Evolutionary conservation across 2,888 invertebrate species (phyloP).

Genomic region (Acanthosepion pharaonis): DNA sequence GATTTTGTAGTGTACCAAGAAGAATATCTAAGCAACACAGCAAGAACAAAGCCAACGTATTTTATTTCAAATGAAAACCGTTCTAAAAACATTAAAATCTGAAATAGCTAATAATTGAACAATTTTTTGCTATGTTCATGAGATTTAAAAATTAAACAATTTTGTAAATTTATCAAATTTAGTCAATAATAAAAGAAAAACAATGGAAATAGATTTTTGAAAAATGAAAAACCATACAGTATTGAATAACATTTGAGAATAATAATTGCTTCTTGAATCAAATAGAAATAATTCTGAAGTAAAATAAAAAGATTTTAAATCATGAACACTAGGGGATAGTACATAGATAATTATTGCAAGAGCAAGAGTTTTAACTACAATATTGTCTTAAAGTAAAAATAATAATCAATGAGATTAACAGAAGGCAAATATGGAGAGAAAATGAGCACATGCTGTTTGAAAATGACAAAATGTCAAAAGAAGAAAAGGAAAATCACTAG

Average conservation of each 20-base stretch:
- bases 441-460: background rate
- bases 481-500: too few species aligned
- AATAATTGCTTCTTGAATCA: background rate
- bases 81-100: background rate
- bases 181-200: too few species aligned
- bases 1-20: slow-evolving; percentile 24
- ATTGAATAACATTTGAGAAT: background rate
- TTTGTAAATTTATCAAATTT: too few species aligned
- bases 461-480: background rate
- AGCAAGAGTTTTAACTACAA: background rate
- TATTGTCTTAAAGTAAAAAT: background rate
- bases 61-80: background rate
- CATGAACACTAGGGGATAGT: too few species aligned
- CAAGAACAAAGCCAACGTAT: background rate
- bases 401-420: background rate
- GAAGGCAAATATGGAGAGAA: background rate
- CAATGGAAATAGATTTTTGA: too few species aligned
- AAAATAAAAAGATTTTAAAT: background rate
- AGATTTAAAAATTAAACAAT: background rate
- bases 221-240: too few species aligned
- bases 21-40: background rate
- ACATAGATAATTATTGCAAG: too few species aligned
- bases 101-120: too few species aligned
- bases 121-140: too few species aligned
- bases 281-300: background rate